phyloP scores from a whole-genome alignment of 2,888 invertebrate genomes.

The Lottia scabra region DNA sequence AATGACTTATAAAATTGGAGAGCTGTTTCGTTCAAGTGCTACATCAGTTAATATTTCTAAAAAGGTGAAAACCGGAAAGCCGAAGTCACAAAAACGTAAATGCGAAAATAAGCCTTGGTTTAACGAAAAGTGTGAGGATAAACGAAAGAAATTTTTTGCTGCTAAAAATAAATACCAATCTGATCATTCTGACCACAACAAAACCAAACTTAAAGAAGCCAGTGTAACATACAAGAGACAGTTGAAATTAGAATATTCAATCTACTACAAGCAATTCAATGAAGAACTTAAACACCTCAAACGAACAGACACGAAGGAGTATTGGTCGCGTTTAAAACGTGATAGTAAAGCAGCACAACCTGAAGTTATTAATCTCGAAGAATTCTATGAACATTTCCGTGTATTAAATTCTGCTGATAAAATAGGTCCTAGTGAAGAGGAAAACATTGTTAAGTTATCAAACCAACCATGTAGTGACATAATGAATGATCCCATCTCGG shows the following conservation, averaged over 20 bases:
- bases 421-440: too few relatives aligned
- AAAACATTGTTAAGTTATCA: too few relatives aligned
- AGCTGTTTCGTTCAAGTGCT: not conserved
- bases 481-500: too few relatives aligned
- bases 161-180: not conserved
- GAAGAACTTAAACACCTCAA: too few relatives aligned
- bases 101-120: too few relatives aligned
- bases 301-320: too few relatives aligned
- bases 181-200: not conserved
- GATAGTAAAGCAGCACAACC: too few relatives aligned
- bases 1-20: not conserved
- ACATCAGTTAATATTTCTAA: not conserved
- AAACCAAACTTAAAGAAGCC: not conserved
- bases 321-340: too few relatives aligned
- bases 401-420: too few relatives aligned
- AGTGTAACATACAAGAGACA: not conserved
- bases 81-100: not conserved
- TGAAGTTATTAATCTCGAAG: too few relatives aligned
- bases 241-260: not conserved
- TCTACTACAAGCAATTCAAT: not conserved
- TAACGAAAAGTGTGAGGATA: not conserved
- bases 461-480: too few relatives aligned
- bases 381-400: too few relatives aligned
- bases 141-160: not conserved
- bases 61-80: not conserved